Evolutionary conservation across 2,113 vertebrate species (phyloP), one percentile per base, ranked within the genome.

Genomic region (Piaya cayana): DNA sequence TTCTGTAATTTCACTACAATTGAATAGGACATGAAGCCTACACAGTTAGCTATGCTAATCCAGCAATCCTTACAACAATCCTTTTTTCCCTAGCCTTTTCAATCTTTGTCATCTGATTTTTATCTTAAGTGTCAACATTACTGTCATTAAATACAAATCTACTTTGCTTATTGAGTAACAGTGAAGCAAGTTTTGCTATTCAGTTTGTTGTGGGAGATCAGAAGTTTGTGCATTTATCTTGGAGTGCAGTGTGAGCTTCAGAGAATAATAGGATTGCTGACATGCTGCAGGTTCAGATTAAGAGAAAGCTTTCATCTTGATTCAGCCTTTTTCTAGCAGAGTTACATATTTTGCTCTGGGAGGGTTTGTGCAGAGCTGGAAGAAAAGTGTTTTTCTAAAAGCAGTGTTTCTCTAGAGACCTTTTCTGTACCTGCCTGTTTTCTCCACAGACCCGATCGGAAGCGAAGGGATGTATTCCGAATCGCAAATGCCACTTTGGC

Each of bases 381-480:
- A 30, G 6, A 65, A 23, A n/a, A 37, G 26, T 1, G n/a, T 22
- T 86, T 71, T 32, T 60, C 36, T 77, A 3, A 45, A 45, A 37
- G 23, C 18, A 10, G 3, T 1, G n/a, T 86, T 75, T 72, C n/a
- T 63, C 36, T 77, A 3, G 34, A 69, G 11, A 11, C 30, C 30
- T 60, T 78, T 63, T 21, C 34, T 78, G 3, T 90, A 2, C 9
- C 32, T 56, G 14, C 32, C 13, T 77, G 17, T 92, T 8, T 80
- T 70, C 32, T 47, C 45, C 72, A 22, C 95, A 98, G 98, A 88
- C 98, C 98, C 0, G 99, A 99, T 65, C 97, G 99, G 75, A 98
- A 98, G 42, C 98, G 99, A 9, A 98, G 99, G 88, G 99, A 99
- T 1, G 64, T 99, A 76, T 98, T 98, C 37, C 98, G 98, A 3